These are phyloP conservation scores for Trichopoda pennipes DNA, from an alignment of 2,888 invertebrate genomes.

Conservation along the genomic window DNA sequence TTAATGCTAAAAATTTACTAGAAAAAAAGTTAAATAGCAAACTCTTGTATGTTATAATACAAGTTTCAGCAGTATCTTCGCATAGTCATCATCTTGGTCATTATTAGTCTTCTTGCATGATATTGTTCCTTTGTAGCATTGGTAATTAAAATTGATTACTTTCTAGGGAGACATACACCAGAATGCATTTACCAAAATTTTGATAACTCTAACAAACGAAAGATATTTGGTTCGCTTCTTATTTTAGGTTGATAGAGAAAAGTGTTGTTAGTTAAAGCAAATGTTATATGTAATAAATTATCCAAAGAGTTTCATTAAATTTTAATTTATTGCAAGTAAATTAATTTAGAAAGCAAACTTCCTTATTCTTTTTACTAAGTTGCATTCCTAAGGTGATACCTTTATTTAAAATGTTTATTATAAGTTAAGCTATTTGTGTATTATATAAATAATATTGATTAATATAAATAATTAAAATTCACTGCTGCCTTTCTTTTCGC, in stretches of 20 bases:
- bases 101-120: not conserved
- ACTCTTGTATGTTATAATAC: conserved; percentile 4
- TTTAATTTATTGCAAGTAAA: not conserved
- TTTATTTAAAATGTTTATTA: too few relatives aligned
- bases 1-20: not conserved
- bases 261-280: conserved; percentile 8
- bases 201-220: not conserved
- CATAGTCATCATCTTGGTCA: conserved; percentile 19
- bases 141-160: conserved; percentile 64
- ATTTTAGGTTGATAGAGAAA: not conserved
- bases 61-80: not conserved
- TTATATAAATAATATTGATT: too few relatives aligned
- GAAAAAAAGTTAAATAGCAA: not conserved
- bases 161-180: conserved; percentile 40
- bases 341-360: conserved; percentile 2
- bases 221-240: not conserved
- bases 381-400: not conserved
- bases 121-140: conserved; percentile 2
- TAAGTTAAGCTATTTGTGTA: too few relatives aligned
- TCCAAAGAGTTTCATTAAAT: not conserved
- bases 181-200: conserved; percentile 17
- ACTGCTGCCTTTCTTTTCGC: too few relatives aligned
- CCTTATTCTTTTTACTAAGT: not conserved
- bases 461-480: too few relatives aligned
- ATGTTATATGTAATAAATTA: conserved; percentile 40